These are phyloP conservation scores for Aotus griseimembra DNA, from an alignment of 2,797 vertebrate species.

Conservation along the genomic window DNA sequence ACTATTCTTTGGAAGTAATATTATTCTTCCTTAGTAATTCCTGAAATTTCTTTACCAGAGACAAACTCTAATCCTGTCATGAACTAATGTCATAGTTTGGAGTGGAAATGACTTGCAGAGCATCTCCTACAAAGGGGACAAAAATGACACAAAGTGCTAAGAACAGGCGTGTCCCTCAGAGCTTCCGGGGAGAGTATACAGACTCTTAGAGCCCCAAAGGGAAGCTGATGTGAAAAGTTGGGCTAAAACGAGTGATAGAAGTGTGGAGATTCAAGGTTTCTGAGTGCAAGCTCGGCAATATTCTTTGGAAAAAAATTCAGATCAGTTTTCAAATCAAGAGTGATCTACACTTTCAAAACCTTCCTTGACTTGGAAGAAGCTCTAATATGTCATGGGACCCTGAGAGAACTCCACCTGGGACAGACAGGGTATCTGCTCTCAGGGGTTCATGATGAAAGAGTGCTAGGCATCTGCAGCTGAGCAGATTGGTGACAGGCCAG, in stretches of 20 bases:
- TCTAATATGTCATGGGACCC: background rate
- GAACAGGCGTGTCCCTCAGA: accelerated
- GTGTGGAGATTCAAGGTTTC: background rate
- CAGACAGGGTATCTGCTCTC: background rate
- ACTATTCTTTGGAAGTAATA: background rate
- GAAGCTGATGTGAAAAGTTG: background rate
- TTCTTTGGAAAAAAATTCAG: background rate
- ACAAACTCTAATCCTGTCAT: background rate
- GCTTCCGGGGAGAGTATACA: background rate
- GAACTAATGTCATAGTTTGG: background rate
- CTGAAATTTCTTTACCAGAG: background rate
- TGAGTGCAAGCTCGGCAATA: background rate
- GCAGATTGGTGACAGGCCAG: background rate
- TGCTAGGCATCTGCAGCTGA: background rate
- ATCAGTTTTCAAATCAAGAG: slow-evolving; percentile 1
- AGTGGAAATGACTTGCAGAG: background rate
- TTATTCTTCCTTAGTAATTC: background rate
- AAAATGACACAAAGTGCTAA: no score
- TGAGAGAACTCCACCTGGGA: background rate
- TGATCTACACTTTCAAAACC: background rate
- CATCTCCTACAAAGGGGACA: background rate
- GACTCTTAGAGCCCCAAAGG: accelerated
- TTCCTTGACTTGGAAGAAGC: background rate
- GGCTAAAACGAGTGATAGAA: background rate
- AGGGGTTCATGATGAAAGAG: no score